Percentiles rank a stretch among this genome's conserved stretches.
These are phyloP conservation scores for Drosophila diplacantha DNA, from an alignment of 2,888 invertebrate species.

Conservation along the genomic window DNA sequence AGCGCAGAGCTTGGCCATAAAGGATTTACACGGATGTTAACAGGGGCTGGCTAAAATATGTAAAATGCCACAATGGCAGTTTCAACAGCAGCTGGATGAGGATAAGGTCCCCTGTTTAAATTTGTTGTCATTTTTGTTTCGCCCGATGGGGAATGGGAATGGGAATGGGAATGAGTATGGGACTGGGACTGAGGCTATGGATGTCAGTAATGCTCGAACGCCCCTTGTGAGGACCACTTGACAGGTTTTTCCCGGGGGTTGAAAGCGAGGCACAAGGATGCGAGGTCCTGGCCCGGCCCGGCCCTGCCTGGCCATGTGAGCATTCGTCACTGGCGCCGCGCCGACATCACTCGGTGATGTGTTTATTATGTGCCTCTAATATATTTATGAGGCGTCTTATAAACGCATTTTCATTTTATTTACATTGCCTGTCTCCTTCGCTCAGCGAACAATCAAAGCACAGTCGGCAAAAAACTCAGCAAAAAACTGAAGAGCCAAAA, in stretches of 20 bases:
- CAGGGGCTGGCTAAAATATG: slow-evolving; percentile 62
- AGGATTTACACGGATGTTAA: slow-evolving; percentile 69
- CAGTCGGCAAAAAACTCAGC: background rate
- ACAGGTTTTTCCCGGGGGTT: slow-evolving; percentile 45
- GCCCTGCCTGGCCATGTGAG: slow-evolving; percentile 36
- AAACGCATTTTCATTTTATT: slow-evolving; percentile 72
- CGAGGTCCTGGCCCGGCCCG: slow-evolving; percentile 14
- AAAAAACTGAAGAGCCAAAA: slow-evolving; percentile 7
- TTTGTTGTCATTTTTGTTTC: slow-evolving; percentile 62
- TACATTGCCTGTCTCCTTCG: slow-evolving; percentile 41
- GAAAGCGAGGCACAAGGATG: slow-evolving; percentile 1
- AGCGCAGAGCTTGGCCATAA: slow-evolving; percentile 59
- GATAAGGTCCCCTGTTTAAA: slow-evolving; percentile 49
- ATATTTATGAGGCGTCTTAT: slow-evolving; percentile 72
- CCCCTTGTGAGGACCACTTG: slow-evolving; percentile 58
- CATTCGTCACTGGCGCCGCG: slow-evolving; percentile 61
- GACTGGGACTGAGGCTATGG: slow-evolving; percentile 27
- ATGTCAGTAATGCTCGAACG: slow-evolving; percentile 60
- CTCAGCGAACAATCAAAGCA: slow-evolving; percentile 21
- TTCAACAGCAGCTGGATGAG: slow-evolving; percentile 38
- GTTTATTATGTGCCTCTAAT: slow-evolving; percentile 71
- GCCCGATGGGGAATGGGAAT: slow-evolving; percentile 10
- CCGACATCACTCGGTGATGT: slow-evolving; percentile 63
- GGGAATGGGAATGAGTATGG: slow-evolving; percentile 7
- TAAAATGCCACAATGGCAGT: slow-evolving; percentile 58